Base-by-base conservation (phyloP, 2,888 invertebrate genomes). In the Antheraea yamamai region DNA sequence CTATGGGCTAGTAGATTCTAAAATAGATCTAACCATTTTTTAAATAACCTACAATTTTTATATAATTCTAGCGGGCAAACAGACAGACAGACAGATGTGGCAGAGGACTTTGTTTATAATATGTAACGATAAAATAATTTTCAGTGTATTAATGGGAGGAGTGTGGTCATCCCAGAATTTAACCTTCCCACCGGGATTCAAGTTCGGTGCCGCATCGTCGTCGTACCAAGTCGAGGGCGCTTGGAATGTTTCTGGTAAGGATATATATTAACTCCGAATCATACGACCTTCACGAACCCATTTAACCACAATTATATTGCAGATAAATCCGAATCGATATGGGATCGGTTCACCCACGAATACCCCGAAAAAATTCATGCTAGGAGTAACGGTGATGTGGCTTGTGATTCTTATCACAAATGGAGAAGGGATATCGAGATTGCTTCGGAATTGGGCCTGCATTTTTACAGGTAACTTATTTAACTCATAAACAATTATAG, bases 241-340 rank as follows among this genome's bases (percentile, higher is more conserved):
- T n/a, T 92, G 92, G 93, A 91, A 93, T 81, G 84, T 81, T 64
- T 86, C 87, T 75, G 92, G 93, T 92, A 80, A 83, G 52, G 51
- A 52, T 10, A n/a, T 23, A 16, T 12, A 52, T 18, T 26, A 3
- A 72, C 12, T 18, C 12, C 4, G 16, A n/a, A 52, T 52, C 23
- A 20, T 72, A 14, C 51, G n/a, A 26, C 23, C 10, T 4, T 14
- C 64, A 12, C 10, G 18, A 72, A n/a, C 51, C 14, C 26, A 3
- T 23, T 14, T 51, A 35, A 30, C 3, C 30, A 30, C 30, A 30
- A 30, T 30, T 30, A 30, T 30, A 30, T 30, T 64, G 39, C 78
- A 96, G 96, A 94, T 47, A 96, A 96, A 87, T 92, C 94, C 0
- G 91, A 92, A 79, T 96, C 90, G 81, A 89, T 95, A 6, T 96